Evolutionary conservation across 2,888 invertebrate genomes (phyloP).

Genomic region (Hypolimnas misippus): DNA sequence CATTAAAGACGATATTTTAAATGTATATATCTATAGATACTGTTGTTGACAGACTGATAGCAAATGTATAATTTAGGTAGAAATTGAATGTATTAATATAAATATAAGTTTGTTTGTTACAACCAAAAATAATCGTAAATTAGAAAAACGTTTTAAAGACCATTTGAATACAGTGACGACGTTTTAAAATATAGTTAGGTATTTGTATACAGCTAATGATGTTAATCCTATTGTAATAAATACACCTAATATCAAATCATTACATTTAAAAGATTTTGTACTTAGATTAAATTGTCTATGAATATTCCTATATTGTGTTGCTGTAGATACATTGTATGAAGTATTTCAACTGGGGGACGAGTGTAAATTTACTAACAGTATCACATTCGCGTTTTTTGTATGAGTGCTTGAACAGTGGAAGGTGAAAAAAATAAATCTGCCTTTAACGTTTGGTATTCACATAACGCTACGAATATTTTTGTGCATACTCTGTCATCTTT

Average conservation of each 20-base stretch:
- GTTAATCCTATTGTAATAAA: neutral
- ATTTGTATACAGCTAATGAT: neutral
- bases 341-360: neutral
- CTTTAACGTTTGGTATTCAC: too few relatives aligned
- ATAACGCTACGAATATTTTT: too few relatives aligned
- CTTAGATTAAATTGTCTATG: constrained; percentile 10
- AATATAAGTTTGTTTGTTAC: constrained; percentile 9
- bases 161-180: constrained; percentile 1
- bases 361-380: neutral
- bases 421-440: too few relatives aligned
- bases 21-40: constrained; percentile 42
- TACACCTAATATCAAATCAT: neutral
- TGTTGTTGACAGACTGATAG: constrained; percentile 79
- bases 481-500: neutral
- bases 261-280: constrained; percentile 11
- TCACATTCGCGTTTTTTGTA: too few relatives aligned
- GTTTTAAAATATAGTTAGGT: constrained; percentile 4
- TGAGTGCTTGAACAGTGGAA: too few relatives aligned
- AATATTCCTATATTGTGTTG: constrained; percentile 2
- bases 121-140: neutral
- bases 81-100: constrained; percentile 28
- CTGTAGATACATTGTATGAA: constrained; percentile 7
- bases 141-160: constrained; percentile 1
- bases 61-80: constrained; percentile 52
- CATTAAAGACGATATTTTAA: constrained; percentile 14